Conservation (phyloP, 2,113 vertebrate species). For the Sakesphorus luctuosus region DNA sequence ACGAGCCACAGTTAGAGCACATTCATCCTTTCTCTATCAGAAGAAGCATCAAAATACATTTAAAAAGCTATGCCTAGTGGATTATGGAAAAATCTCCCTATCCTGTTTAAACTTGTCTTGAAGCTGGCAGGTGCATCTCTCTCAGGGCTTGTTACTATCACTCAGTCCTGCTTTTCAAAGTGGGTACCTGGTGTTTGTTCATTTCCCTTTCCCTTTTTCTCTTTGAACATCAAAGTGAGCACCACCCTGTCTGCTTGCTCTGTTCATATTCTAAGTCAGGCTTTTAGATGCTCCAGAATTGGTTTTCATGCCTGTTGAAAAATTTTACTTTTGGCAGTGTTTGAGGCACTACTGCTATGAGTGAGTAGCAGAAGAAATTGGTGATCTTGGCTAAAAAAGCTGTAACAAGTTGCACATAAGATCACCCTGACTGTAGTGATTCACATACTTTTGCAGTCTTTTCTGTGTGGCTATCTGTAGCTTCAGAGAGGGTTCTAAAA, state of each 20-base stretch:
- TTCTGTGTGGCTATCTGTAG: neutral
- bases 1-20: neutral
- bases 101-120: neutral
- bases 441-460: neutral
- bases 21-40: neutral
- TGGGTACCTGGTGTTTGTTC: neutral
- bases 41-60: neutral
- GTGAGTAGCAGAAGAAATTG: neutral
- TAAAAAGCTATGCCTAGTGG: neutral
- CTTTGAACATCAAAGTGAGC: slow-evolving; percentile 5
- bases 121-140: neutral
- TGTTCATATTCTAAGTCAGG: neutral
- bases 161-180: neutral
- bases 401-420: neutral
- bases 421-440: neutral
- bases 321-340: neutral
- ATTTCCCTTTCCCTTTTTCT: neutral
- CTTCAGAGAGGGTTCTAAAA: neutral
- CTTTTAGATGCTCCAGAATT: neutral
- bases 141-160: neutral
- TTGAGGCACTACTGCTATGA: neutral
- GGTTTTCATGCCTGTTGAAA: neutral
- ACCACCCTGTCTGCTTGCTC: neutral
- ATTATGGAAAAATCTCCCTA: neutral
- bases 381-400: neutral